A percentile compares a stretch with the other conserved stretches of the same genome.
Conservation (phyloP, 2,113 vertebrate species). For the Chaetorhynchus papuensis region DNA sequence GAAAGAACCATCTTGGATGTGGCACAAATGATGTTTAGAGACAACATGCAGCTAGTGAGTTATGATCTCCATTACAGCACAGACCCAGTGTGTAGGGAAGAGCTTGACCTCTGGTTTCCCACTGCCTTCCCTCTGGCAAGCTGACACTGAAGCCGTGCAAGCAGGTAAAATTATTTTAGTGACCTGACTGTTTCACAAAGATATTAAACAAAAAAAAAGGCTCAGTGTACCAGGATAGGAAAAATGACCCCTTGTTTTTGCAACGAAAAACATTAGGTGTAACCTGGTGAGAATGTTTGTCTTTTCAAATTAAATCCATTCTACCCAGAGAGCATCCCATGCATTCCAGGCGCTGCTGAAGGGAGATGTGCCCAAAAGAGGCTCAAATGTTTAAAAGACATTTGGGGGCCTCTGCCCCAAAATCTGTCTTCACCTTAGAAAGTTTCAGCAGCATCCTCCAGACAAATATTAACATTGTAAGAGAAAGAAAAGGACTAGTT, state of each 20-base stretch:
- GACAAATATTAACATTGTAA: neutral
- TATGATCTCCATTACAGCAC: neutral
- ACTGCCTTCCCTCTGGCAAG: neutral
- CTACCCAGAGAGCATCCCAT: neutral
- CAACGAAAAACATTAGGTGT: neutral
- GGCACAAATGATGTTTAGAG: neutral
- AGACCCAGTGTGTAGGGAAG: neutral
- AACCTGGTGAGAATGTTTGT: neutral
- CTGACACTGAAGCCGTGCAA: neutral
- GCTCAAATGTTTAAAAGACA: neutral
- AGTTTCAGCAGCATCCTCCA: neutral
- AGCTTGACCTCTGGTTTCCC: neutral
- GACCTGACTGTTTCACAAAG: neutral
- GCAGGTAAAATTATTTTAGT: neutral
- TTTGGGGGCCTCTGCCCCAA: neutral
- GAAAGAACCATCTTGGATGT: neutral
- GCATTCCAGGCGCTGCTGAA: neutral
- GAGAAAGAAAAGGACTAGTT: neutral
- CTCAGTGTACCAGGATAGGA: neutral
- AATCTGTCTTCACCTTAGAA: neutral
- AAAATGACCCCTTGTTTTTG: neutral
- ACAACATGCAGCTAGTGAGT: neutral
- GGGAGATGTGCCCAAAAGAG: neutral
- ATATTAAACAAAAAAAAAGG: neutral
- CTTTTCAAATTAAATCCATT: neutral